These are phyloP conservation scores for Conopomorpha cramerella DNA, from an alignment of 1,140 invertebrate genomes.

Conservation along the genomic window DNA sequence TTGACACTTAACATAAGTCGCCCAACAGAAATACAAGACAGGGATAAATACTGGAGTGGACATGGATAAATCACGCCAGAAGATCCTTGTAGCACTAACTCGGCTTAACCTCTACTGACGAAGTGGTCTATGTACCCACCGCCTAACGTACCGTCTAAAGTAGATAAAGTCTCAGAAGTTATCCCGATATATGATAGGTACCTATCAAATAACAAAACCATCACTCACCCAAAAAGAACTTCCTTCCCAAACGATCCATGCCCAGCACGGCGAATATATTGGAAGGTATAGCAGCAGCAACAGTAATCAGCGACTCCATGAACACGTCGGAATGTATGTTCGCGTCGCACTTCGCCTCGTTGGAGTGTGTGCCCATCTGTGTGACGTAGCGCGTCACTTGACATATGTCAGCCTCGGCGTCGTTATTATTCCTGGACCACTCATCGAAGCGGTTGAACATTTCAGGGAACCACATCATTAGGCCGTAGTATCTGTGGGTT, in stretches of 20 bases:
- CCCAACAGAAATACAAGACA: too few relatives aligned
- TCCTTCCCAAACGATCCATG: constrained; percentile 81
- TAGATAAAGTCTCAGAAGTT: too few relatives aligned
- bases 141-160: too few relatives aligned
- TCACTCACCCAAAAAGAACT: constrained; percentile 79
- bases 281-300: constrained; percentile 81
- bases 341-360: constrained; percentile 66
- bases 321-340: constrained; percentile 78
- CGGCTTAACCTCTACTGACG: too few relatives aligned
- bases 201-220: too few relatives aligned
- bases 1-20: too few relatives aligned
- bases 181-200: too few relatives aligned
- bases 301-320: constrained; percentile 83
- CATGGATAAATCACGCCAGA: too few relatives aligned
- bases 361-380: constrained; percentile 63
- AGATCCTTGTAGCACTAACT: too few relatives aligned
- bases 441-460: constrained; percentile 86
- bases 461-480: constrained; percentile 93
- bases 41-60: too few relatives aligned
- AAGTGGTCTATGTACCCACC: too few relatives aligned
- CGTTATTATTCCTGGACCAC: constrained; percentile 66
- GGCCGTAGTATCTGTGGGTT: constrained; percentile 73
- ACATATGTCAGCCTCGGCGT: constrained; percentile 71
- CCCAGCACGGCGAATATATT: constrained; percentile 79
- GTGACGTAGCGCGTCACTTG: constrained; percentile 78